Evolutionary conservation across 92 coral and sea anemone species (phyloP), one percentile per base, ranked within the genome.

Genomic region (Actinostola sp.): DNA sequence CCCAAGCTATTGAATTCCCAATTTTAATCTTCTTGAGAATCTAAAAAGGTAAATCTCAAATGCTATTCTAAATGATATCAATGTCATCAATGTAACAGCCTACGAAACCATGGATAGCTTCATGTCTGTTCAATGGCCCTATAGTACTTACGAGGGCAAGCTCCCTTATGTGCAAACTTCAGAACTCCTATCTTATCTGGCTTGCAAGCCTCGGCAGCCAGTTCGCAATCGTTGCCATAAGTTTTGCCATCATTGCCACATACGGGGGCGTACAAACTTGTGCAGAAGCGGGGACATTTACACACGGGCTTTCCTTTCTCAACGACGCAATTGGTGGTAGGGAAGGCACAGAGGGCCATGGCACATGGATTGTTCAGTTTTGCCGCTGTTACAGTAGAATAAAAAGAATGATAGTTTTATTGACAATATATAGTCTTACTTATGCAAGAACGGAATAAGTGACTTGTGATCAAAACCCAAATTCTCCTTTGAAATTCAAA

Each of bases 161-260:
- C 45, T n/a, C 75, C 63, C 21, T 50, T 1, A 8, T 30, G 26
- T 9, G 39, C 43, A 30, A 69, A 8, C 20, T 27, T 65, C 71
- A 65, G 34, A 2, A 15, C 2, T 0, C 38, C 71, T 20, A 17
- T 54, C 44, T 71, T 67, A 46, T 86, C 88, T 45, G 81, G 80
- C 25, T 81, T 87, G 51, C 97, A 92, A 11, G 92, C 86, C 24
- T 79, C 90, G 17, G 58, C 79, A 24, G 86, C 88, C 74, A 92
- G 21, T 23, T 46, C 36, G 51, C 97, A 92, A 58, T 61, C 17
- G 61, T 89, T 92, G 1, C 83, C 41, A 44, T 92, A 89, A 0
- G 96, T 89, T 23, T 43, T 86, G 42, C 67, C 86, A 33, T 92
- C 86, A 14, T 89, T 78, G 10, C 89, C 98, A 63, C 98, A 93